These are phyloP conservation scores for Gobius niger DNA, from an alignment of 2,113 vertebrate species.

Conservation along the genomic window DNA sequence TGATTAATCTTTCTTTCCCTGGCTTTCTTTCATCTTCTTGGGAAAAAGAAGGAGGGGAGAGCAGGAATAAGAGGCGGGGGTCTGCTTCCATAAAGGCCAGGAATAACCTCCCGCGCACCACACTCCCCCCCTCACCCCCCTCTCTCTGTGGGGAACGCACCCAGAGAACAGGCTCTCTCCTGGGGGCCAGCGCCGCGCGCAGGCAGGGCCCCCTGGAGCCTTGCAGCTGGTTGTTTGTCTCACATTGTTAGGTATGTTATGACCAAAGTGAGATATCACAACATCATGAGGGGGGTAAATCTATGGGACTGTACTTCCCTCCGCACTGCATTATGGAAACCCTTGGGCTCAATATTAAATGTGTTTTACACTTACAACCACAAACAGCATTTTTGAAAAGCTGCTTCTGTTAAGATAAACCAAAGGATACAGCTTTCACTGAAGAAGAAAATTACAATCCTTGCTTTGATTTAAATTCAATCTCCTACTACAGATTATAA, in stretches of 20 bases:
- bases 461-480: slow-evolving; percentile 7
- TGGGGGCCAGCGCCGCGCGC: slow-evolving; percentile 16
- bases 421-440: not conserved
- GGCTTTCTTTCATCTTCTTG: slow-evolving; percentile 74
- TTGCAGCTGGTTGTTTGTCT: slow-evolving; percentile 24
- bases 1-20: slow-evolving; percentile 77
- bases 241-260: slow-evolving; percentile 4
- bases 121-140: slow-evolving; percentile 31
- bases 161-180: slow-evolving; percentile 40
- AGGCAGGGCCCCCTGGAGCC: slow-evolving; percentile 20
- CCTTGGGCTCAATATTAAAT: not conserved
- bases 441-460: not conserved
- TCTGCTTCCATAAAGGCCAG: slow-evolving; percentile 54
- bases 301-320: not conserved
- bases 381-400: not conserved
- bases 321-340: not conserved
- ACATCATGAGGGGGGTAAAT: not conserved
- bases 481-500: not conserved
- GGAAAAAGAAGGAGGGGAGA: slow-evolving; percentile 49
- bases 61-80: slow-evolving; percentile 48
- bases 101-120: slow-evolving; percentile 59
- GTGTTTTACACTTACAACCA: not conserved
- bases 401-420: not conserved
- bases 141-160: slow-evolving; percentile 29
- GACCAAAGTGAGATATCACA: not conserved